Conservation (phyloP, 2,113 vertebrate species). For the Oenanthe melanoleuca region DNA sequence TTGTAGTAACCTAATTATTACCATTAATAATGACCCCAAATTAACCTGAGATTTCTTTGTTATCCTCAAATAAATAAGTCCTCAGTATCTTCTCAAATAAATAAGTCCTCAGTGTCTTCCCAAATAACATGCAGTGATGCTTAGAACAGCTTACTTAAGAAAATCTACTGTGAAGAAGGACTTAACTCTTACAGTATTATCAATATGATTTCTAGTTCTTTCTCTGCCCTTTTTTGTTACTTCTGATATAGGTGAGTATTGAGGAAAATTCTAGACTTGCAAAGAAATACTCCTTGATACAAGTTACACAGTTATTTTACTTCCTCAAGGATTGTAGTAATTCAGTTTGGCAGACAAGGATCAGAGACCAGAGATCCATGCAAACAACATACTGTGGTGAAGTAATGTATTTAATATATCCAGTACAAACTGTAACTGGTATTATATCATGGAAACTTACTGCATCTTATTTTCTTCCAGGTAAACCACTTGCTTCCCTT, state of each 20-base stretch:
- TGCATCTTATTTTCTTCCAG: neutral
- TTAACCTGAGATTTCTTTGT: neutral
- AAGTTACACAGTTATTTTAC: neutral
- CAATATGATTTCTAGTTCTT: neutral
- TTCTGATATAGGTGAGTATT: neutral
- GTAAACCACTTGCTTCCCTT: neutral
- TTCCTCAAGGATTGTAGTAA: neutral
- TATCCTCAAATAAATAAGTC: neutral
- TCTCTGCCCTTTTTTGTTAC: neutral
- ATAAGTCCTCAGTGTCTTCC: neutral
- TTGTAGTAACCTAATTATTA: neutral
- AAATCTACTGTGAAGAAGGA: neutral
- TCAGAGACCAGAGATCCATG: neutral
- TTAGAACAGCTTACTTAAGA: neutral
- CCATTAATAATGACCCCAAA: neutral
- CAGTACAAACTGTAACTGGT: neutral
- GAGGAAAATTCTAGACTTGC: neutral
- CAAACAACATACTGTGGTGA: neutral
- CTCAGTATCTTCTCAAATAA: neutral
- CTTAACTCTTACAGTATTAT: neutral
- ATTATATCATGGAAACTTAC: neutral
- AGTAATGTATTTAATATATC: neutral
- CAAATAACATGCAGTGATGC: neutral
- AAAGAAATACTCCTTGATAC: neutral
- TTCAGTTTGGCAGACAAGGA: neutral